Percentiles rank a stretch among this genome's conserved stretches.
These are phyloP conservation scores for Mimas tiliae DNA, from an alignment of 2,888 invertebrate species.

Conservation along the genomic window DNA sequence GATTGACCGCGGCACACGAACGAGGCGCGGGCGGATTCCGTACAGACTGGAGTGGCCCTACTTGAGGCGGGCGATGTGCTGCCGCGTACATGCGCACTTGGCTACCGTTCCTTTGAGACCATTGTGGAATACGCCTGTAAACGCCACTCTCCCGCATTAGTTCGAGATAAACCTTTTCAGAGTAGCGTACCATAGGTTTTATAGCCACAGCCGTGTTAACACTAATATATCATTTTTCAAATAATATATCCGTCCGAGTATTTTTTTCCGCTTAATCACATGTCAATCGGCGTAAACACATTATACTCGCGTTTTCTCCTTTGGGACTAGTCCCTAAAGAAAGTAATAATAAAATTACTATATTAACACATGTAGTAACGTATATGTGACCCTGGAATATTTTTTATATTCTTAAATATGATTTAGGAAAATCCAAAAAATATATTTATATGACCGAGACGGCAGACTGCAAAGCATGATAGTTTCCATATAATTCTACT, in stretches of 20 bases:
- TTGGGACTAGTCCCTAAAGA: no score
- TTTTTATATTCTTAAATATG: no score
- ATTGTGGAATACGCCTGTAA: constrained; percentile 71
- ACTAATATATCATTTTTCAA: constrained; percentile 2
- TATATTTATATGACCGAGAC: no score
- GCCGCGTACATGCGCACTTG: constrained; percentile 77
- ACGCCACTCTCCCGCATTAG: constrained; percentile 65
- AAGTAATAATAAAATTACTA: no score
- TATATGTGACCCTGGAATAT: no score
- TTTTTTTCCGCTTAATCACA: background rate
- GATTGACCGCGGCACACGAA: constrained; percentile 45
- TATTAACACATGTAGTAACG: no score
- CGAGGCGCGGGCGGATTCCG: constrained; percentile 55
- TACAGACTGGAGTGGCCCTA: constrained; percentile 64
- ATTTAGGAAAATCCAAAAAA: no score
- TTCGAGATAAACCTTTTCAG: constrained; percentile 68
- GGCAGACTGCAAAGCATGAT: no score
- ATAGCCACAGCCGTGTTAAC: constrained; percentile 8
- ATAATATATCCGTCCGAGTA: background rate
- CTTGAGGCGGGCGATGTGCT: constrained; percentile 55
- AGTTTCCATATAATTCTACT: no score
- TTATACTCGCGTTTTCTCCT: no score
- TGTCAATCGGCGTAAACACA: background rate
- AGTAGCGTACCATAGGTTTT: constrained; percentile 38
- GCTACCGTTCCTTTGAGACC: constrained; percentile 64